phyloP scores from a whole-genome alignment of 2,797 vertebrate species.

The Chelonia mydas region DNA sequence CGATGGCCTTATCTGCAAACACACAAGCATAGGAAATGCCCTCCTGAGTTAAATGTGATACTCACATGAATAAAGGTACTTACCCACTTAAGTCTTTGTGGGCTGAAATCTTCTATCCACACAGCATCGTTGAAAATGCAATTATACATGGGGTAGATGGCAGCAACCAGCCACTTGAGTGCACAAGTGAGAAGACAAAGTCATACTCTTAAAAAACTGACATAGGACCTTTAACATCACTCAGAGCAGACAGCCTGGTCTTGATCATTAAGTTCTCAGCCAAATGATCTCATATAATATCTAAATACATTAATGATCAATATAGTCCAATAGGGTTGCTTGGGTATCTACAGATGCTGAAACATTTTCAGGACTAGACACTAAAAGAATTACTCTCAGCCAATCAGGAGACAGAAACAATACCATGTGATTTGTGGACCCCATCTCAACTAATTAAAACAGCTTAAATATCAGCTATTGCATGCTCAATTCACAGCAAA shows the following conservation, averaged over 20 bases:
- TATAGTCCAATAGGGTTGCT: not conserved
- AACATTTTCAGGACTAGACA: not conserved
- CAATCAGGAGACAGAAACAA: not conserved
- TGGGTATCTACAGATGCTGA: not conserved
- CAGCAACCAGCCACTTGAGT: not conserved
- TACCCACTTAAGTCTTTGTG: not conserved
- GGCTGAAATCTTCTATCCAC: not conserved
- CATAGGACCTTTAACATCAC: not conserved
- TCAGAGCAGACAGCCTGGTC: not conserved
- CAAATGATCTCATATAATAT: not conserved
- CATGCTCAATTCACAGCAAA: not conserved
- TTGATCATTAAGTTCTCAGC: conserved; percentile 27
- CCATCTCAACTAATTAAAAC: not conserved
- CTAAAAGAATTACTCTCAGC: not conserved
- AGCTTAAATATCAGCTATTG: not conserved
- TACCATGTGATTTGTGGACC: not conserved
- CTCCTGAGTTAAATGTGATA: not conserved
- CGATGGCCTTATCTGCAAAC: not conserved
- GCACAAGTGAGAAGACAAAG: not conserved
- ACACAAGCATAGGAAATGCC: not conserved
- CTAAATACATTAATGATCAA: conserved; percentile 19
- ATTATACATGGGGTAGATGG: not conserved
- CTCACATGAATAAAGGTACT: not conserved
- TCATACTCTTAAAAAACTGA: accelerated
- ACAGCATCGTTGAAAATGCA: not conserved